Evolutionary conservation across 2,113 vertebrate species (phyloP), one percentile per base, ranked within the genome.

Genomic region (Phalacrocorax pelagicus): DNA sequence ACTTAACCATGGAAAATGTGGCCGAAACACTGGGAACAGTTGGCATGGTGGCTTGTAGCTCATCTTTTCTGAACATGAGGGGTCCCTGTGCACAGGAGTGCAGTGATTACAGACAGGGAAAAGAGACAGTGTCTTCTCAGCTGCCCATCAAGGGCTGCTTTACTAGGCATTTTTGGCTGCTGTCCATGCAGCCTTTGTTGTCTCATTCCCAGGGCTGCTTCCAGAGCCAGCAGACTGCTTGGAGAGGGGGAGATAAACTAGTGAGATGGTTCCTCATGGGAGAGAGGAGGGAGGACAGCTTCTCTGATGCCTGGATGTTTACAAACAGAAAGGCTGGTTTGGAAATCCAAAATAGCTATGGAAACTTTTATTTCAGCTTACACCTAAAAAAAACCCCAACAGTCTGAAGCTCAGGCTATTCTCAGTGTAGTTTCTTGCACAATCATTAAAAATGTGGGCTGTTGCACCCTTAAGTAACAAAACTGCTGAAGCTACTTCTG

Each of bases 331-430:
- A 78, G 51, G 15, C 73, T 47, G 27, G 71, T 73, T 73, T 95
- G 49, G 92, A 80, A 85, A 75, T 81, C 75, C 58, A 86, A 95
- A 97, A 97, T 86, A 94, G 72, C 83, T 62, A 79, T 88, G 97
- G 95, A 96, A 97, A 97, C 67, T 86, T 90, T 94, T 92, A 91
- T 94, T 97, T 81, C 69, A 93, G 77, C 89, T 66, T 71, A 54
- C 86, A 88, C 32, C 88, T 97, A 71, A 92, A 94, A 90, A 88
- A 86, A 46, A 0, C 5, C 7, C 40, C 52, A 88, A 49, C 13
- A 15, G 38, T 90, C 71, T 96, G 84, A 93, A 96, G 46, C 57
- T 89, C 70, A 72, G 81, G 38, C 62, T 92, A 81, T 92, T 95
- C 73, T 84, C 66, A 75, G 70, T 74, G 58, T 86, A 73, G 66